Base-by-base conservation (phyloP, 1,140 invertebrate genomes). In the Hyles euphorbiae region DNA sequence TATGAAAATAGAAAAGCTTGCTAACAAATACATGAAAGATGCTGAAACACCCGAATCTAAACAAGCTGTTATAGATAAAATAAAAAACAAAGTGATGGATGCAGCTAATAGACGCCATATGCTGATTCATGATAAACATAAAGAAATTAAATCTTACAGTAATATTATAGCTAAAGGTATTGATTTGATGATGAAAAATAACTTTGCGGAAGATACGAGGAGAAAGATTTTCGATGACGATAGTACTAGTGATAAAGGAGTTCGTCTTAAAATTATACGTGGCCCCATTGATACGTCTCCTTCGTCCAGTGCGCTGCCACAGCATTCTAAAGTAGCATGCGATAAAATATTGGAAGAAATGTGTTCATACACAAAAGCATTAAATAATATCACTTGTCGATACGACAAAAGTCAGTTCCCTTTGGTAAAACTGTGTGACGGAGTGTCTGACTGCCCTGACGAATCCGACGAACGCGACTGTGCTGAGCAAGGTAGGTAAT, bases 381-480 rank as follows among this genome's bases (percentile, higher is more conserved):
- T 83, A 52, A 72, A 72, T 49, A 63, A 51, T 49, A 56, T 80
- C 22, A 71, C 57, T 51, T 87, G 83, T 63, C 40, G 52, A 46
- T 62, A 70, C 45, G 69, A 67, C 44, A 64, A 71, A 45, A 63
- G 36, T 33, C 53, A 43, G 33, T 46, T 83, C 54, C 50, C 64
- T n/a, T 55, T 82, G 40, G 63, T 68, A 36, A 63, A 78, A 53
- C 57, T 87, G n/a, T 87, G 83, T 60, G 59, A 87, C 62, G 74
- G 72, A 32, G 55, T 60, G 8, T 10, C 11, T 11, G 76, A 87
- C 34, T 87, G 83, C 52, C n/a, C 49, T 5, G 70, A 73, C 58
- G 53, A 56, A 56, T 63, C 72, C 2, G 81, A 87, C 59, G 81
- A 87, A 75, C 56, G 63, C 48, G 58, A 78, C 53, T 87, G 83